phyloP scores from a whole-genome alignment of 2,797 vertebrate species.

The Thamnophis elegans region DNA sequence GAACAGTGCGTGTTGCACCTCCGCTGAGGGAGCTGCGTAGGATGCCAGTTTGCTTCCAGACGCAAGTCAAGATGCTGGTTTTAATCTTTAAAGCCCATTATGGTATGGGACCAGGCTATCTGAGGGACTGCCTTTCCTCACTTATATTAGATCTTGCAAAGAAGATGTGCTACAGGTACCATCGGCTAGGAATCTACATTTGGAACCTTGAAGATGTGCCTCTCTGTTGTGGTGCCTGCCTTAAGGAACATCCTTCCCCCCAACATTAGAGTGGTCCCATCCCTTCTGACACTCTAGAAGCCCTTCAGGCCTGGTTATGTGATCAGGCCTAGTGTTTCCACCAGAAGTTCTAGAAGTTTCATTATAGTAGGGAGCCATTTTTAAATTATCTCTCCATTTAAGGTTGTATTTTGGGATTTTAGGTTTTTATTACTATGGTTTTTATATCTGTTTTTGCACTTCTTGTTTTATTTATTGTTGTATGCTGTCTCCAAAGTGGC shows the following conservation, averaged over 20 bases:
- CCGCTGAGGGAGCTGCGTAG: not conserved
- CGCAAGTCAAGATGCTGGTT: not conserved
- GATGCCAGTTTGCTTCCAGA: not conserved
- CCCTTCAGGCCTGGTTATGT: not conserved
- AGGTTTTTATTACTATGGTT: not conserved
- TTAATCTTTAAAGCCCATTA: not conserved
- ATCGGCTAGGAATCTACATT: not conserved
- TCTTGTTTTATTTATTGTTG: not conserved
- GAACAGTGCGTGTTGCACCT: not conserved
- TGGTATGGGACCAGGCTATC: not conserved
- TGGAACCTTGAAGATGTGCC: not conserved
- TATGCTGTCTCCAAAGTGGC: not conserved
- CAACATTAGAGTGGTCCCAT: not conserved
- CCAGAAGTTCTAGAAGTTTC: not conserved
- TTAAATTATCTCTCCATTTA: not conserved
- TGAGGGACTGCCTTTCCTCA: not conserved
- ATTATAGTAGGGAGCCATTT: not conserved
- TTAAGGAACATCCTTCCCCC: not conserved
- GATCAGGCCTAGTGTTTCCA: not conserved
- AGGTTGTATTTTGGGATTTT: not conserved
- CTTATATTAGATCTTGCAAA: not conserved
- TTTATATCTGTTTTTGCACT: not conserved
- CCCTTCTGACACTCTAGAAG: not conserved
- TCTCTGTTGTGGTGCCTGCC: not conserved
- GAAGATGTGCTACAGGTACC: not conserved